Evolutionary conservation across 2,797 vertebrate genomes (phyloP).

Genomic region (Phoeniculus purpureus): DNA sequence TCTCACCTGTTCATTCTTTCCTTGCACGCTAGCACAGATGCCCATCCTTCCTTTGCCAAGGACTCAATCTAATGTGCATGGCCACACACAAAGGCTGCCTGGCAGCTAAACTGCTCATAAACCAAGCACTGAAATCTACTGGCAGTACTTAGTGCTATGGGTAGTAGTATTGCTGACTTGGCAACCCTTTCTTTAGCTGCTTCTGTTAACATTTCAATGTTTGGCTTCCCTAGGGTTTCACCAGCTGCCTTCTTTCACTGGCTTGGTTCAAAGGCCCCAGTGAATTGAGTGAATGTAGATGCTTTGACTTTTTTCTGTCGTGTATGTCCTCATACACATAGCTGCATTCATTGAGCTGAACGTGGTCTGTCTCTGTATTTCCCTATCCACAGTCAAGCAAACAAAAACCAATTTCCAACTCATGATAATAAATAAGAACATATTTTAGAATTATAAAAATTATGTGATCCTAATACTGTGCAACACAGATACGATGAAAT

Average conservation of each 20-base stretch:
- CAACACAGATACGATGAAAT: too few species aligned
- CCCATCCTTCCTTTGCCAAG: neutral
- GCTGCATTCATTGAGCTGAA: neutral
- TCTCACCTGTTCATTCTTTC: neutral
- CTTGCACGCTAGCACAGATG: neutral
- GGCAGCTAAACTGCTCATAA: constrained; percentile 40
- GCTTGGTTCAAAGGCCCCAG: neutral
- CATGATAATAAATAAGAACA: neutral
- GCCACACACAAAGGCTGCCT: constrained; percentile 66
- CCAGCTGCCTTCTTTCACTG: constrained; percentile 17
- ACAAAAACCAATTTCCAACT: neutral
- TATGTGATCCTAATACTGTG: neutral
- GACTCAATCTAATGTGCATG: neutral
- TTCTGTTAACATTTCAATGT: neutral
- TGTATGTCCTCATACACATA: neutral
- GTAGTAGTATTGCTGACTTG: constrained; percentile 16
- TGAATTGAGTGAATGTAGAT: neutral
- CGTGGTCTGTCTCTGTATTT: neutral
- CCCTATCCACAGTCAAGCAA: neutral
- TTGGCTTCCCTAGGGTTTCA: neutral
- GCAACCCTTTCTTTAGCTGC: neutral
- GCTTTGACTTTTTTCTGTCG: neutral
- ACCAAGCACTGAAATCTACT: constrained; percentile 52
- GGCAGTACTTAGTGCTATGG: constrained; percentile 27
- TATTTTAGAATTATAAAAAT: neutral